A percentile compares a stretch with the other conserved stretches of the same genome.
Evolutionary conservation across 2,888 invertebrate genomes (phyloP).

Genomic region (Cerastoderma edule): DNA sequence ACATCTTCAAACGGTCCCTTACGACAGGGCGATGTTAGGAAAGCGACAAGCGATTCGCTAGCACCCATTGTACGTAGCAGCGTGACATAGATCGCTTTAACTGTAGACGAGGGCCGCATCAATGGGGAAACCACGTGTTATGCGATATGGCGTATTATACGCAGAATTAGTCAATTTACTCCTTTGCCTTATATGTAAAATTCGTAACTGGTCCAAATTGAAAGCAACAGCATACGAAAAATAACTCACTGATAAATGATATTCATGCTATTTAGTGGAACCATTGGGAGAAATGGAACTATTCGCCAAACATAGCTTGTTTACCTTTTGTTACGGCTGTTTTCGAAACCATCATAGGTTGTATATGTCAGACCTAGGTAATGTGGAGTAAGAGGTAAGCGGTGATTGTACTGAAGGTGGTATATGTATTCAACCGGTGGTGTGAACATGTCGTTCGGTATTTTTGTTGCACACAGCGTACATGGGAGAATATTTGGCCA

Average conservation of each 20-base stretch:
- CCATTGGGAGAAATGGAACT: too few species aligned
- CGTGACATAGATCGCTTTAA: constrained; percentile 27
- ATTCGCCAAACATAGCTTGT: too few species aligned
- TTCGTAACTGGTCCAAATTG: too few species aligned
- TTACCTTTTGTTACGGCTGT: too few species aligned
- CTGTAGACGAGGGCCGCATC: neutral
- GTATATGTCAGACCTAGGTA: too few species aligned
- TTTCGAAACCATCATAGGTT: too few species aligned
- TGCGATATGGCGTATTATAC: constrained; percentile 13
- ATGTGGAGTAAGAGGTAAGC: too few species aligned
- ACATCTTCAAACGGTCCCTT: constrained; percentile 33
- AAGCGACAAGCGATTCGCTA: constrained; percentile 14
- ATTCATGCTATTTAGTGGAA: too few species aligned
- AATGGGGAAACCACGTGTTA: constrained; percentile 14
- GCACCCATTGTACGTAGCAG: constrained; percentile 24
- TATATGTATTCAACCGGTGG: constrained; percentile 6
- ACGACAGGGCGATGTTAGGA: constrained; percentile 3
- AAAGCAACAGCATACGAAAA: too few species aligned
- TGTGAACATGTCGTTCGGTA: neutral
- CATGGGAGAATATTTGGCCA: too few species aligned
- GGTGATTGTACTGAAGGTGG: neutral
- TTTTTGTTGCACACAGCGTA: neutral
- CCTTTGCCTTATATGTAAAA: too few species aligned
- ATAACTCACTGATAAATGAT: too few species aligned
- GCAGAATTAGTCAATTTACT: constrained; percentile 24